A percentile compares a stretch with the other conserved stretches of the same genome.
phyloP scores from a whole-genome alignment of 2,888 invertebrate genomes.

The Drosophila vallismaia region DNA sequence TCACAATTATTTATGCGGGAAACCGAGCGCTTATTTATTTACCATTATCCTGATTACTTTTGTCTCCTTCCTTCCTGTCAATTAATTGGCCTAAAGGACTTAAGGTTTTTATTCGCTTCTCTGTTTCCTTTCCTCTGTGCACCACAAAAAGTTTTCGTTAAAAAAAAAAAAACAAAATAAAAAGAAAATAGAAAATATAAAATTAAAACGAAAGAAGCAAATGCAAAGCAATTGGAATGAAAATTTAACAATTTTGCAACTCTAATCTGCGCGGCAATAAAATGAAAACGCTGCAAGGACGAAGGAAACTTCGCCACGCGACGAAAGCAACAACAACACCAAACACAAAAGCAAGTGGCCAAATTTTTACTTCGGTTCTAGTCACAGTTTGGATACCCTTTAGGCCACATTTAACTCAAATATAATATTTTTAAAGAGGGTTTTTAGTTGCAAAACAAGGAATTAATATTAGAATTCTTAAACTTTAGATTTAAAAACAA shows the following conservation, averaged over 20 bases:
- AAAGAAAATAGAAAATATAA: conserved; percentile 4
- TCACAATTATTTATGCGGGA: conserved; percentile 13
- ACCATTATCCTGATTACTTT: conserved; percentile 26
- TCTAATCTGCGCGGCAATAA: conserved; percentile 76
- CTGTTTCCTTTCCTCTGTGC: neutral
- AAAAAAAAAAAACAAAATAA: conserved; percentile 5
- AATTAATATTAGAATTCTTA: too few relatives aligned
- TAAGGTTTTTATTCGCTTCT: conserved; percentile 9
- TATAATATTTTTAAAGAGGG: too few relatives aligned
- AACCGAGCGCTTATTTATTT: conserved; percentile 41
- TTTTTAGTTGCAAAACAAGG: too few relatives aligned
- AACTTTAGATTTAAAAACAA: too few relatives aligned
- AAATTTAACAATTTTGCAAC: conserved; percentile 77
- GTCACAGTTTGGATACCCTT: neutral
- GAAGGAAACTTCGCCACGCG: conserved; percentile 59
- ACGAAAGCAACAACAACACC: neutral
- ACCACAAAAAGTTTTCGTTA: conserved; percentile 1
- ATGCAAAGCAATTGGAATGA: conserved; percentile 50
- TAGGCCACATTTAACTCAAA: neutral
- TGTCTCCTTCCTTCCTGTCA: conserved; percentile 24
- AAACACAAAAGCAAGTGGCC: neutral
- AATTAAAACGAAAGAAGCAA: conserved; percentile 28
- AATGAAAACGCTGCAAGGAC: conserved; percentile 74
- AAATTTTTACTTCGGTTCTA: neutral
- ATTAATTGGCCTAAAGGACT: conserved; percentile 39